Base-by-base conservation (phyloP, 92 coral and sea anemone genomes). In the Porites divaricata region DNA sequence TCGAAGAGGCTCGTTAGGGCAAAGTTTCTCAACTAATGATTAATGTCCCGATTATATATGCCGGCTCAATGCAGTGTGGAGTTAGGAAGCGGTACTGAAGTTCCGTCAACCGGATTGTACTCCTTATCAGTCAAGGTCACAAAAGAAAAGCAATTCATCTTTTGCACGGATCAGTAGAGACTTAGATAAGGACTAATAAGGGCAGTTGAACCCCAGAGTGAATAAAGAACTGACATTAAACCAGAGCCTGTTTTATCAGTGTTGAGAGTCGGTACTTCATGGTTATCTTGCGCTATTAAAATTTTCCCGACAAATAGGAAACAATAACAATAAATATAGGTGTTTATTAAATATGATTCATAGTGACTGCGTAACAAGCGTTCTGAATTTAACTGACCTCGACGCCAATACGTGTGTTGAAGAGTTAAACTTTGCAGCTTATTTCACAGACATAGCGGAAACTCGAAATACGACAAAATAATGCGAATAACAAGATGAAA, bases 111-210 rank as follows among this genome's bases (percentile, higher is more conserved):
- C 2, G 15, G 59, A 49, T 49, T 49, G 59, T 20, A 19, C 3
- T 28, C 10, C 84, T 80, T 54, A 54, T 56, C 75, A 80, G 56
- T 67, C 85, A 57, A 80, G 67, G 85, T 66, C 74, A 66, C 53
- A 67, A 28, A 66, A 79, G 85, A 26, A 28, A 48, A 68, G 24
- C 68, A 69, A 69, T 28, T 52, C 63, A 62, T 28, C 62, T 20
- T 69, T 80, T 21, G 52, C 54, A 67, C 69, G 26, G 19, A 80
- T 54, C 13, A 70, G 57, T 28, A 17, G 28, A 14, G 67, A 2
- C 19, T 24, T 48, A 59, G 66, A 52, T 54, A 79, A 53, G n/a
- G 24, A 11, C n/a, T 71, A 71, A 48, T 35, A 35, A 35, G 45
- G 45, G 45, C 45, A 6, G 5, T 21, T 49, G 58, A 21, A 73